phyloP scores from a whole-genome alignment of 2,888 invertebrate species.

The Oscheius myriophilus region DNA sequence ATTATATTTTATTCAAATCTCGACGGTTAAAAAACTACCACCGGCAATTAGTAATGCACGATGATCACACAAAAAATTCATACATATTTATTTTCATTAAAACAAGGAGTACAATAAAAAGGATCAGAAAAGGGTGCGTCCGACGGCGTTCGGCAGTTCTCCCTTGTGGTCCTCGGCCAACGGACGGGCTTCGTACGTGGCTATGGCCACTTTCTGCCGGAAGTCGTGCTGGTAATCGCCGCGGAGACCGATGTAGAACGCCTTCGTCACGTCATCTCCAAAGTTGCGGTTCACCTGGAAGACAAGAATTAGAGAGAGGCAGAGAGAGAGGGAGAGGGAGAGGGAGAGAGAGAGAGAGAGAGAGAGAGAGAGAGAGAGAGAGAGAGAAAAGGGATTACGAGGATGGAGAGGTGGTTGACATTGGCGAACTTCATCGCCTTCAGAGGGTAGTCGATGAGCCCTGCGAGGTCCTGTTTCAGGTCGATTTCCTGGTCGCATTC shows the following conservation, averaged over 20 bases:
- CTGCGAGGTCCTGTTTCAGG: constrained; percentile 60
- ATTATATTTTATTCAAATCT: too few relatives aligned
- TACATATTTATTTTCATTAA: too few relatives aligned
- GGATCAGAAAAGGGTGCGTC: constrained; percentile 16
- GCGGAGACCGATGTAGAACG: constrained; percentile 89
- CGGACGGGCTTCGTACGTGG: constrained; percentile 68
- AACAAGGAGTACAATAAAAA: too few relatives aligned
- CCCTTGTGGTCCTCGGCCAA: constrained; percentile 69
- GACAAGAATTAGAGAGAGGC: background rate
- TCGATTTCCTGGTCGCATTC: constrained; percentile 71
- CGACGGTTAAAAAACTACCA: too few relatives aligned
- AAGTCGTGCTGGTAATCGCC: constrained; percentile 81
- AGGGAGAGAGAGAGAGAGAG: background rate
- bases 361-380: background rate
- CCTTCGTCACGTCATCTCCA: constrained; percentile 81
- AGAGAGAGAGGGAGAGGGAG: background rate
- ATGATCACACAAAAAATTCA: too few relatives aligned
- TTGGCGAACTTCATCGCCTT: constrained; percentile 87
- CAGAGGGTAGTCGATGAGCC: constrained; percentile 64
- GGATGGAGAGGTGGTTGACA: constrained; percentile 86
- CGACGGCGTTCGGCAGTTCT: constrained; percentile 51
- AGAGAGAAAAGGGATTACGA: constrained; percentile 78
- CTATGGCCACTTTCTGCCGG: constrained; percentile 62
- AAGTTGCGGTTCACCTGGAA: constrained; percentile 73
- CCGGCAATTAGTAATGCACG: too few relatives aligned